phyloP scores from a whole-genome alignment of 1,140 invertebrate species.

The Polyergus mexicanus region DNA sequence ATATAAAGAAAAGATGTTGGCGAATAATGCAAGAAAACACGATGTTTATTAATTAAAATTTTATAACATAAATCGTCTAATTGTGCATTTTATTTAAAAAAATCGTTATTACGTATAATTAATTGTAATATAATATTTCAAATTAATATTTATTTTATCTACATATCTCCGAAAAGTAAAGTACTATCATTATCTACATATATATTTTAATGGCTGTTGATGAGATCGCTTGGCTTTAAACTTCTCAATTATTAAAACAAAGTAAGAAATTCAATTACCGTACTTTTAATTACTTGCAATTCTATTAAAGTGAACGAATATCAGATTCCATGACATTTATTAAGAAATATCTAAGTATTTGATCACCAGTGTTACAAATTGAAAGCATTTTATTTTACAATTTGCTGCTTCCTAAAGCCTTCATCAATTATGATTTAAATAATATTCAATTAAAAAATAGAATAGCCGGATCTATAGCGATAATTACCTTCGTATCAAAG shows the following conservation, averaged over 20 bases:
- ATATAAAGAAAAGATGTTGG: not conserved
- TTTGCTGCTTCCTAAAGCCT: not conserved
- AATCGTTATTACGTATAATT: not conserved
- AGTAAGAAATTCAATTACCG: conserved; percentile 38
- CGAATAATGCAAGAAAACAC: not conserved
- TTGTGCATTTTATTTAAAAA: not conserved
- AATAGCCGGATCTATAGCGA: not conserved
- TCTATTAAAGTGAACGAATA: conserved; percentile 22
- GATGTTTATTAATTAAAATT: not conserved
- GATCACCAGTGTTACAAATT: not conserved
- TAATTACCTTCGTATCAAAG: conserved; percentile 41
- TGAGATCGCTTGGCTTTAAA: not conserved
- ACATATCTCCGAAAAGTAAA: not conserved
- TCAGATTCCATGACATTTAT: conserved; percentile 6
- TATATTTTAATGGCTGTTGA: conserved; percentile 22
- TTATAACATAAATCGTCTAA: not conserved
- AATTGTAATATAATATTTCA: conserved; percentile 6
- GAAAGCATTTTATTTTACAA: conserved; percentile 9
- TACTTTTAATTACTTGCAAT: conserved; percentile 45
- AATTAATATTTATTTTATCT: not conserved
- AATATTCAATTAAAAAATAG: conserved; percentile 9
- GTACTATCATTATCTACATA: not conserved
- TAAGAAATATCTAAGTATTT: conserved; percentile 42
- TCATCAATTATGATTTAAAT: conserved; percentile 20
- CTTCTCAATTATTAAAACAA: not conserved